Conservation (phyloP, 2,113 vertebrate species). For the human region DNA sequence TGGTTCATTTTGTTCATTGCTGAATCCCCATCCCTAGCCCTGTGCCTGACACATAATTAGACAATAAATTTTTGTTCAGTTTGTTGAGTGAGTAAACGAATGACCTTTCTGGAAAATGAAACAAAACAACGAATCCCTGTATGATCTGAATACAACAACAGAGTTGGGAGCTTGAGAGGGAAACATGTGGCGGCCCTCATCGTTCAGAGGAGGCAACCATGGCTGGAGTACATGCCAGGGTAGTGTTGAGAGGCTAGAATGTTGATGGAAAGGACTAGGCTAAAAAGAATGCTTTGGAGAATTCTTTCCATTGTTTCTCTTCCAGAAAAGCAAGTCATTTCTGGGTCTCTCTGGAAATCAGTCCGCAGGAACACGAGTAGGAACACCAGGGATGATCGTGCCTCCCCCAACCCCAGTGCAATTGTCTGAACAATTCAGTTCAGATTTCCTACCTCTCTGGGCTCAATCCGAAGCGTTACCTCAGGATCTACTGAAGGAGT, state of each 20-base stretch:
- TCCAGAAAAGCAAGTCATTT: conserved; percentile 49
- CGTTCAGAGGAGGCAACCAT: neutral
- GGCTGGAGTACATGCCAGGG: neutral
- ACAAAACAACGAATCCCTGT: neutral
- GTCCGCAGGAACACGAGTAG: neutral
- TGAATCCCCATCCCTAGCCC: neutral
- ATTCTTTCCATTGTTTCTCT: neutral
- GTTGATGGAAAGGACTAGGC: neutral
- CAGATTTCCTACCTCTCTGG: neutral
- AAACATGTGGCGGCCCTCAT: neutral
- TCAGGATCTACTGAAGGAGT: conserved; percentile 38
- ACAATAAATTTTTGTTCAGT: neutral
- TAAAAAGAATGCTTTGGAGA: neutral
- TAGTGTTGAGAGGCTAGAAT: neutral
- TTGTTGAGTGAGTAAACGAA: neutral
- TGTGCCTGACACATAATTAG: neutral
- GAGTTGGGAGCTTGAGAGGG: neutral
- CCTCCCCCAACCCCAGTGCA: neutral
- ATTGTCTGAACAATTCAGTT: neutral
- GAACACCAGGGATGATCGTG: neutral
- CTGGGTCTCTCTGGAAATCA: conserved; percentile 1
- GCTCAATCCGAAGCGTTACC: neutral
- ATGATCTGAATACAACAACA: neutral
- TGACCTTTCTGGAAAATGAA: neutral
- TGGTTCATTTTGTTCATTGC: neutral